These are phyloP conservation scores for Mesocricetus auratus DNA, from an alignment of 2,113 vertebrate genomes.

Conservation along the genomic window DNA sequence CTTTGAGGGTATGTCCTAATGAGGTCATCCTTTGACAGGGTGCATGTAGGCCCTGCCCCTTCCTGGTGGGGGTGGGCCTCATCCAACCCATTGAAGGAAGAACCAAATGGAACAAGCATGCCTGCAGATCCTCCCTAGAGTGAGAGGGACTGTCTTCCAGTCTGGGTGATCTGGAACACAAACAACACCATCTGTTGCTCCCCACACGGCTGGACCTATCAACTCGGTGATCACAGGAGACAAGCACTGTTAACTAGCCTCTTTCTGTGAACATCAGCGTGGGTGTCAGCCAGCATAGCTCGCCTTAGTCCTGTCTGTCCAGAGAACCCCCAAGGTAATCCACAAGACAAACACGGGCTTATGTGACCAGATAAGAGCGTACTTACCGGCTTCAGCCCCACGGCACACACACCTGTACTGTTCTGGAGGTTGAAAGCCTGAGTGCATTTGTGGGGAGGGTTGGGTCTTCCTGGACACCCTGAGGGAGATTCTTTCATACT, in stretches of 20 bases:
- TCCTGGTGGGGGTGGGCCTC: background rate
- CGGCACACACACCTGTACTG: background rate
- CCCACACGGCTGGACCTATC: rapidly evolving
- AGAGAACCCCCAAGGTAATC: background rate
- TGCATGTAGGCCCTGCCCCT: background rate
- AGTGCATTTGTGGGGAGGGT: background rate
- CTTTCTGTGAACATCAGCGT: background rate
- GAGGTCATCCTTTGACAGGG: background rate
- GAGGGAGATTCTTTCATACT: too few relatives aligned
- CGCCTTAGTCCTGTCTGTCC: background rate
- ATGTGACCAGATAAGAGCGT: too few relatives aligned
- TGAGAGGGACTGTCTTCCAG: background rate
- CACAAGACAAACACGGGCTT: background rate
- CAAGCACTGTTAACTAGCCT: background rate
- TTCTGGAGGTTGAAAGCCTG: background rate
- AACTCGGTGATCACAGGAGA: rapidly evolving
- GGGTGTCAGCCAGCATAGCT: background rate
- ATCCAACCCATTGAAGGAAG: background rate
- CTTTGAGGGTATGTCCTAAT: background rate
- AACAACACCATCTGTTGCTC: rapidly evolving
- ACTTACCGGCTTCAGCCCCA: background rate
- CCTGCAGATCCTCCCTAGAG: background rate
- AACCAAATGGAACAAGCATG: background rate
- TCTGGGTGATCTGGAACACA: rapidly evolving
- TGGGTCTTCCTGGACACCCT: background rate